phyloP scores from a whole-genome alignment of 2,888 invertebrate genomes.

The Lepidochrysops patricia region DNA sequence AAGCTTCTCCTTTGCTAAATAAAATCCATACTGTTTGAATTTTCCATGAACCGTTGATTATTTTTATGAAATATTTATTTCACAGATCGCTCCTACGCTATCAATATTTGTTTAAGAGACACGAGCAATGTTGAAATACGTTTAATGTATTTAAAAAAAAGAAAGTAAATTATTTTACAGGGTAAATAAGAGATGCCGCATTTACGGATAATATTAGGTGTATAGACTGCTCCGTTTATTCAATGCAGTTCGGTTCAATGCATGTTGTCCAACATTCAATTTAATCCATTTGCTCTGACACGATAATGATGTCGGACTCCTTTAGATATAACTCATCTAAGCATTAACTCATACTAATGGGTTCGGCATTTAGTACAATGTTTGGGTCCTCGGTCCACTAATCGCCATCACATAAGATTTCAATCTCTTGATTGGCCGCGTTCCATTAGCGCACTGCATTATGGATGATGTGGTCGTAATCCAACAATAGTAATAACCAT shows the following conservation, averaged over 20 bases:
- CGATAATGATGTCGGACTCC: too few relatives aligned
- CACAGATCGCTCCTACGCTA: not conserved
- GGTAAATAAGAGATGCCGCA: too few relatives aligned
- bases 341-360: not conserved
- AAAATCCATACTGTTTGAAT: not conserved
- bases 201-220: too few relatives aligned
- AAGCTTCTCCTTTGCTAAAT: not conserved
- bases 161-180: too few relatives aligned
- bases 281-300: too few relatives aligned
- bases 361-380: not conserved
- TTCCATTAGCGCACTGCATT: constrained; percentile 19
- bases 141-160: too few relatives aligned
- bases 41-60: not conserved
- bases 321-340: not conserved
- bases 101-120: too few relatives aligned
- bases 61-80: not conserved
- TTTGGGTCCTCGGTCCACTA: not conserved
- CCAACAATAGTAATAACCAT: constrained; percentile 3
- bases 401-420: constrained; percentile 20
- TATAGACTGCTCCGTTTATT: too few relatives aligned
- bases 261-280: too few relatives aligned
- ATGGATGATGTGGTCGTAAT: constrained; percentile 9
- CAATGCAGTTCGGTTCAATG: too few relatives aligned
- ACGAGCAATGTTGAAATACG: too few relatives aligned
- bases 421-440: constrained; percentile 24